Evolutionary conservation across 2,888 invertebrate species (phyloP).

Genomic region (Xiphydria camelus): DNA sequence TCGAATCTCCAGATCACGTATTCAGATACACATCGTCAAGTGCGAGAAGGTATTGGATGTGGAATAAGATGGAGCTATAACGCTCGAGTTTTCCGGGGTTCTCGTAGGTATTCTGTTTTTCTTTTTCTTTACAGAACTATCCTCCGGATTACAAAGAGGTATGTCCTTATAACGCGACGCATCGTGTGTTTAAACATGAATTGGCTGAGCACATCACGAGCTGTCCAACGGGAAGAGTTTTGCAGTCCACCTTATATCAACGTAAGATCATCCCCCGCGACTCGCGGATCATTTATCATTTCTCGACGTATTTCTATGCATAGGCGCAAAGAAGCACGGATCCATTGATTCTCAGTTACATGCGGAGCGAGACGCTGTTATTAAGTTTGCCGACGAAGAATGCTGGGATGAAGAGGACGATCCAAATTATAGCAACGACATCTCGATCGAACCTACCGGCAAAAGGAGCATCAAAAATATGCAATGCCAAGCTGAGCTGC

Average conservation of each 20-base stretch:
- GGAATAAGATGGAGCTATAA: too few species aligned
- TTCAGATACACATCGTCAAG: conserved; percentile 49
- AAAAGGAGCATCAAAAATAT: too few species aligned
- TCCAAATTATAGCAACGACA: too few species aligned
- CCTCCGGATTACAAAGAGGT: conserved; percentile 40
- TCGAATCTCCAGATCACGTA: conserved; percentile 35
- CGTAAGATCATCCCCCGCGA: too few species aligned
- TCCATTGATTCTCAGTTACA: background rate
- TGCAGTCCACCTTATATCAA: conserved; percentile 21
- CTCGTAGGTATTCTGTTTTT: conserved; percentile 1
- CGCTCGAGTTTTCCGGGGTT: background rate
- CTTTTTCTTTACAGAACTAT: conserved; percentile 34
- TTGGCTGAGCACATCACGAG: conserved; percentile 37
- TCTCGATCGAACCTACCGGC: too few species aligned
- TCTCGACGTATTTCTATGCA: background rate
- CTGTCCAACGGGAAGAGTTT: conserved; percentile 33
- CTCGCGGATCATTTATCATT: too few species aligned
- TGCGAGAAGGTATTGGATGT: conserved; percentile 53
- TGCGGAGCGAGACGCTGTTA: conserved; percentile 22
- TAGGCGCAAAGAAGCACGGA: conserved; percentile 12
- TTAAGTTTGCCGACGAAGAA: conserved; percentile 28
- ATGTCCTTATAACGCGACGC: conserved; percentile 52
- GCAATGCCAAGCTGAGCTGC: too few species aligned
- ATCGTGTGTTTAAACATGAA: conserved; percentile 39
- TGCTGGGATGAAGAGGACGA: conserved; percentile 35